Percentiles rank a stretch among this genome's conserved stretches.
phyloP scores from a whole-genome alignment of 2,113 vertebrate genomes.

The Xiphophorus maculatus region DNA sequence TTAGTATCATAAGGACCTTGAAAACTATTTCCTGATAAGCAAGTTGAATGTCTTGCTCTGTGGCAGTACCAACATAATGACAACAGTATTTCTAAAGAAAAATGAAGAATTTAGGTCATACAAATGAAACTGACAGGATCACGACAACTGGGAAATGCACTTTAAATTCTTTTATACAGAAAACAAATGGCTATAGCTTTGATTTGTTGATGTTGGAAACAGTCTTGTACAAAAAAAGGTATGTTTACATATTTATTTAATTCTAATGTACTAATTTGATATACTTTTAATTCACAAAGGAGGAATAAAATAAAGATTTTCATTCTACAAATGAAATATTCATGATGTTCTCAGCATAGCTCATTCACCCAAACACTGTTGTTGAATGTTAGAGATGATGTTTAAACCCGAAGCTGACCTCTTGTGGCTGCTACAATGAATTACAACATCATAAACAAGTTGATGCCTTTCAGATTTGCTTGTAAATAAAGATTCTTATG shows the following conservation, averaged over 20 bases:
- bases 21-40: not conserved
- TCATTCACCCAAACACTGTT: not conserved
- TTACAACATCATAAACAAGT: not conserved
- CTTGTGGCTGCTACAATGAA: not conserved
- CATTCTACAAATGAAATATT: slow-evolving; percentile 3
- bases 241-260: slow-evolving; percentile 32
- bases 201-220: slow-evolving; percentile 9
- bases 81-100: not conserved
- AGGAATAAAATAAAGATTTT: slow-evolving; percentile 3
- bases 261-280: not conserved
- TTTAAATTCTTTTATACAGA: slow-evolving; percentile 32
- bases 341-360: not conserved
- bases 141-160: slow-evolving; percentile 30
- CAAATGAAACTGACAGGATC: not conserved
- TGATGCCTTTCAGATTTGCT: not conserved
- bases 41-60: not conserved
- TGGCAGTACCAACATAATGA: not conserved
- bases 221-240: slow-evolving; percentile 14
- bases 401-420: not conserved
- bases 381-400: not conserved
- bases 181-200: not conserved
- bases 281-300: not conserved
- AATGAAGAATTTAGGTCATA: not conserved
- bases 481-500: not conserved
- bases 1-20: slow-evolving; percentile 2